Percentiles rank a stretch among this genome's conserved stretches.
These are phyloP conservation scores for Euwallacea similis DNA, from an alignment of 1,140 invertebrate species.

Conservation along the genomic window DNA sequence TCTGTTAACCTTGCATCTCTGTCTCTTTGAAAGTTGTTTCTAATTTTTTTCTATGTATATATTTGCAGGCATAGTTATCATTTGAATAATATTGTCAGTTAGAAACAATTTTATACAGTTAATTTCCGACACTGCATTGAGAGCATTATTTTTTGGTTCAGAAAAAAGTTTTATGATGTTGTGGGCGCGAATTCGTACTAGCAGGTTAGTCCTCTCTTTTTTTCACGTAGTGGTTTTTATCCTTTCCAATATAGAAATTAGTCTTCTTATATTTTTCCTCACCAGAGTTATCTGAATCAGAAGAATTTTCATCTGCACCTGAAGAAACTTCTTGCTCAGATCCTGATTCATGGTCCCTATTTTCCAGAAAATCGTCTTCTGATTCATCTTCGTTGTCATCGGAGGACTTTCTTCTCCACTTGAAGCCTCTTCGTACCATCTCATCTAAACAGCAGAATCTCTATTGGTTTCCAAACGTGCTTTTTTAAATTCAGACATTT, in stretches of 20 bases:
- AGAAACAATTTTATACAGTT: conserved; percentile 19
- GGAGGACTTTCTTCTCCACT: conserved; percentile 9
- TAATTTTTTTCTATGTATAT: conserved; percentile 16
- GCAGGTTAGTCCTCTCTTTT: too few relatives aligned
- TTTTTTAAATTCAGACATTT: background rate
- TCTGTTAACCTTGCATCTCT: conserved; percentile 15
- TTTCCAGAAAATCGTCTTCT: background rate
- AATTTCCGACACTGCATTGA: conserved; percentile 10
- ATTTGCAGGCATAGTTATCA: conserved; percentile 23
- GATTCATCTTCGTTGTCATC: conserved; percentile 7
- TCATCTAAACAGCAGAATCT: background rate
- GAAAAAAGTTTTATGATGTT: too few relatives aligned
- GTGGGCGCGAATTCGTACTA: too few relatives aligned
- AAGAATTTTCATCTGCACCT: too few relatives aligned
- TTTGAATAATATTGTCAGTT: conserved; percentile 11
- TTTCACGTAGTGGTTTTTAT: too few relatives aligned
- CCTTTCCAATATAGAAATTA: too few relatives aligned
- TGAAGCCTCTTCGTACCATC: conserved; percentile 3
- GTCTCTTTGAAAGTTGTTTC: conserved; percentile 11
- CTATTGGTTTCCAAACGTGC: background rate
- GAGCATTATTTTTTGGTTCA: conserved; percentile 24
- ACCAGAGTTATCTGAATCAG: too few relatives aligned
- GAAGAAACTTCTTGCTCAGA: too few relatives aligned
- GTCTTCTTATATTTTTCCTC: too few relatives aligned
- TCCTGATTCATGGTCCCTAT: conserved; percentile 7